These are phyloP conservation scores for Nowickia ferox DNA, from an alignment of 2,888 invertebrate species.

Conservation along the genomic window DNA sequence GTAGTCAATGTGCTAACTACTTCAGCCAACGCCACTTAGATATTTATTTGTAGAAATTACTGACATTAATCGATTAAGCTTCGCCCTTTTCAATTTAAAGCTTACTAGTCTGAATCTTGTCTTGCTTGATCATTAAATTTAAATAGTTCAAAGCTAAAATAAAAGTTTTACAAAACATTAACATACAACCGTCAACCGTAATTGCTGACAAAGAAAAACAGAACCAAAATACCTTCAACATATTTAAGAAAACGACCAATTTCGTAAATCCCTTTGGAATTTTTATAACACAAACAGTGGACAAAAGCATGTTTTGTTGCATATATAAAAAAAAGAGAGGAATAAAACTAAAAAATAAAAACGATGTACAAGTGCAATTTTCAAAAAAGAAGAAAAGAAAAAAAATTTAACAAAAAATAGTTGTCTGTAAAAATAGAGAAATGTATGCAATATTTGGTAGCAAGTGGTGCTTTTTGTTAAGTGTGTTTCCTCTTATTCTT, in stretches of 20 bases:
- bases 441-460: conserved; percentile 51
- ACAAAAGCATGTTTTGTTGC: conserved; percentile 11
- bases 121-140: conserved; percentile 49
- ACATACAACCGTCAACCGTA: conserved; percentile 16
- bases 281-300: conserved; percentile 53
- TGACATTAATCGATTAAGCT: not conserved
- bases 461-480: not conserved
- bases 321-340: not conserved
- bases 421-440: conserved; percentile 20
- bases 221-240: conserved; percentile 26
- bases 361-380: conserved; percentile 11
- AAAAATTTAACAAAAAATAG: not conserved
- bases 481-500: conserved; percentile 15
- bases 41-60: too few relatives aligned
- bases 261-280: conserved; percentile 58
- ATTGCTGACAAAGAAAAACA: conserved; percentile 7
- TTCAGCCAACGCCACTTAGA: too few relatives aligned
- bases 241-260: conserved; percentile 8
- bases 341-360: not conserved
- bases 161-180: not conserved
- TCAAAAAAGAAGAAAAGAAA: not conserved
- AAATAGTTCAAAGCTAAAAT: conserved; percentile 27
- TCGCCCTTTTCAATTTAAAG: not conserved
- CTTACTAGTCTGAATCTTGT: conserved; percentile 5
- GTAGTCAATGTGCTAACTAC: too few relatives aligned